phyloP scores from a whole-genome alignment of 2,797 vertebrate genomes.

The Hemibagrus guttatus region DNA sequence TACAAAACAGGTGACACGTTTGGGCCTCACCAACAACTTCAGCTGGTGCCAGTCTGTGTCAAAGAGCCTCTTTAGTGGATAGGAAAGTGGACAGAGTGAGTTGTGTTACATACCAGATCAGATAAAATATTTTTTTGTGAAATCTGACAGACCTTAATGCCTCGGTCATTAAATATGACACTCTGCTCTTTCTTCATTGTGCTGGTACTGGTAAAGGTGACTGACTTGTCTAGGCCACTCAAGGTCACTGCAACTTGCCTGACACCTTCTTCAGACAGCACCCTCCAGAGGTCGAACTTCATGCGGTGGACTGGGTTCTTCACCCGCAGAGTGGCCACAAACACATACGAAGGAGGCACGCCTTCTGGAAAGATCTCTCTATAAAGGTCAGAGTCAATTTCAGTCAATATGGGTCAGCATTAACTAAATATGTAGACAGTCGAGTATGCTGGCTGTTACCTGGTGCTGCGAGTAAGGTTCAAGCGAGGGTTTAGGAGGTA shows the following conservation, averaged over 20 bases:
- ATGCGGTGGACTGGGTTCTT: slow-evolving; percentile 74
- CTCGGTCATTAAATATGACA: slow-evolving; percentile 62
- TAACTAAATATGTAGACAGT: neutral
- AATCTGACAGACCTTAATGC: slow-evolving; percentile 62
- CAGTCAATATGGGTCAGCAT: neutral
- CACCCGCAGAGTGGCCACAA: slow-evolving; percentile 84
- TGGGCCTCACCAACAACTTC: slow-evolving; percentile 65
- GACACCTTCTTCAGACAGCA: slow-evolving; percentile 76
- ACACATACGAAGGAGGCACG: slow-evolving; percentile 84
- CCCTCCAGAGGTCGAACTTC: slow-evolving; percentile 84
- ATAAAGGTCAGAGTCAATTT: neutral
- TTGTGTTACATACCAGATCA: neutral
- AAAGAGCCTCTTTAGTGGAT: slow-evolving; percentile 63
- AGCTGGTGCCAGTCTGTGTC: slow-evolving; percentile 71
- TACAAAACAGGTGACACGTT: slow-evolving; percentile 62
- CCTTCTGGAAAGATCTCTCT: slow-evolving; percentile 87
- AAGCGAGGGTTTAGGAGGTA: slow-evolving; percentile 78
- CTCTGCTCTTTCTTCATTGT: slow-evolving; percentile 57
- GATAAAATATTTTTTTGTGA: neutral
- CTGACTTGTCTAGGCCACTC: slow-evolving; percentile 77
- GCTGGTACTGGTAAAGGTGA: slow-evolving; percentile 80
- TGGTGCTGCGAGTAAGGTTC: slow-evolving; percentile 81
- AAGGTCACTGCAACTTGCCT: slow-evolving; percentile 83
- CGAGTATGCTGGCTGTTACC: slow-evolving; percentile 62
- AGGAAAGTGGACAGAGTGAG: neutral